Conservation (phyloP, 2,888 invertebrate genomes). For the Lasioglossum figueresi region DNA sequence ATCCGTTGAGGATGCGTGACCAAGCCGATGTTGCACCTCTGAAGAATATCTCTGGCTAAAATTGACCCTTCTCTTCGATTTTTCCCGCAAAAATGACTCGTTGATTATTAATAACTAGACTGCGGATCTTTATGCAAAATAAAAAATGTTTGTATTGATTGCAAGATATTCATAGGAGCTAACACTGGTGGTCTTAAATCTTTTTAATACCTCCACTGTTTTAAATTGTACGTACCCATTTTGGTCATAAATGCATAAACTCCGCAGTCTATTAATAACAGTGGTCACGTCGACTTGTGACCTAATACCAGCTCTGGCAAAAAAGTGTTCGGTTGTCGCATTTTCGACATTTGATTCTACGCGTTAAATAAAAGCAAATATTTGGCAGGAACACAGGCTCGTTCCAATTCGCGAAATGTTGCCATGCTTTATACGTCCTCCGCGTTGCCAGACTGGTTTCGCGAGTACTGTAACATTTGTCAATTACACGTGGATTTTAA, state of each 20-base stretch:
- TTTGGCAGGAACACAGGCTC: neutral
- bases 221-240: too few relatives aligned
- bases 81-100: slow-evolving; percentile 20
- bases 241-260: too few relatives aligned
- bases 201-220: too few relatives aligned
- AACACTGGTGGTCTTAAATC: too few relatives aligned
- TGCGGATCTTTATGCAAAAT: too few relatives aligned
- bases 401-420: neutral
- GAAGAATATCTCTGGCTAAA: slow-evolving; percentile 60
- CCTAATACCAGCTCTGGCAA: neutral
- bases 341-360: neutral
- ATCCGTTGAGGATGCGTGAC: slow-evolving; percentile 67
- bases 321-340: neutral
- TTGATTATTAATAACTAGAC: slow-evolving; percentile 13
- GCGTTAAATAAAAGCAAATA: neutral
- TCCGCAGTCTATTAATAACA: slow-evolving; percentile 3
- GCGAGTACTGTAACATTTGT: neutral
- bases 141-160: too few relatives aligned
- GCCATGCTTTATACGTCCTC: neutral
- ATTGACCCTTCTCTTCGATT: slow-evolving; percentile 29
- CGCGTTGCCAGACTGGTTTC: neutral
- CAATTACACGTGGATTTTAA: neutral
- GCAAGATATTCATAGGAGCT: too few relatives aligned
- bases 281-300: neutral
- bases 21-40: slow-evolving; percentile 65